A percentile compares a stretch with the other conserved stretches of the same genome.
Conservation (phyloP, 2,113 vertebrate genomes). For the Crotalus horridus region DNA sequence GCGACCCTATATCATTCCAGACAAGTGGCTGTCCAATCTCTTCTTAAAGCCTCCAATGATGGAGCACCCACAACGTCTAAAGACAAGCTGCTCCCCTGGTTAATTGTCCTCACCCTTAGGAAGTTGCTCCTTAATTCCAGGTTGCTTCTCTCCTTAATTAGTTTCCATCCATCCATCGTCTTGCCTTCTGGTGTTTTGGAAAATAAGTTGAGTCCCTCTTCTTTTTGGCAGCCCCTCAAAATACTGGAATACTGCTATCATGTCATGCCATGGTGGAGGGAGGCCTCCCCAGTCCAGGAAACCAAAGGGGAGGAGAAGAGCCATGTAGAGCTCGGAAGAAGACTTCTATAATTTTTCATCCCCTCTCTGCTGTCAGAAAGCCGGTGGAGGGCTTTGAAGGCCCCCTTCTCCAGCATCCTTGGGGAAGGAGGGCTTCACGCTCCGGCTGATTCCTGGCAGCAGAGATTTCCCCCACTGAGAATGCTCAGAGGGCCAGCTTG, state of each 20-base stretch:
- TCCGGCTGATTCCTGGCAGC: not conserved
- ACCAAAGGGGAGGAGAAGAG: not conserved
- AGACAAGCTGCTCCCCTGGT: not conserved
- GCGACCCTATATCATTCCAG: not conserved
- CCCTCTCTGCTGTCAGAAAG: not conserved
- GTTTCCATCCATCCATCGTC: not conserved
- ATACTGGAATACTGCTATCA: not conserved
- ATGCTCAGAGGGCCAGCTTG: not conserved
- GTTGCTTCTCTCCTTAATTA: not conserved
- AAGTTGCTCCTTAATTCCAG: no score
- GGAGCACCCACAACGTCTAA: not conserved
- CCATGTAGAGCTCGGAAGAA: not conserved
- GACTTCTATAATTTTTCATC: not conserved
- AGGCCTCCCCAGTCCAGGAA: not conserved
- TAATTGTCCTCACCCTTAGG: not conserved
- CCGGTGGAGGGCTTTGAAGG: not conserved
- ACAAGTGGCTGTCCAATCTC: not conserved
- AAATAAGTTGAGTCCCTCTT: not conserved
- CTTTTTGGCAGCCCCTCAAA: not conserved
- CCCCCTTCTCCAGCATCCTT: not conserved
- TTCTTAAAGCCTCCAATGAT: not conserved
- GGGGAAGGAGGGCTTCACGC: not conserved
- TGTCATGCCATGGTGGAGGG: not conserved
- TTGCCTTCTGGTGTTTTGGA: not conserved
- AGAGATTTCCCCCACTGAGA: rapidly evolving